phyloP scores from a whole-genome alignment of 2,113 vertebrate genomes.

The Amphiprion percula region DNA sequence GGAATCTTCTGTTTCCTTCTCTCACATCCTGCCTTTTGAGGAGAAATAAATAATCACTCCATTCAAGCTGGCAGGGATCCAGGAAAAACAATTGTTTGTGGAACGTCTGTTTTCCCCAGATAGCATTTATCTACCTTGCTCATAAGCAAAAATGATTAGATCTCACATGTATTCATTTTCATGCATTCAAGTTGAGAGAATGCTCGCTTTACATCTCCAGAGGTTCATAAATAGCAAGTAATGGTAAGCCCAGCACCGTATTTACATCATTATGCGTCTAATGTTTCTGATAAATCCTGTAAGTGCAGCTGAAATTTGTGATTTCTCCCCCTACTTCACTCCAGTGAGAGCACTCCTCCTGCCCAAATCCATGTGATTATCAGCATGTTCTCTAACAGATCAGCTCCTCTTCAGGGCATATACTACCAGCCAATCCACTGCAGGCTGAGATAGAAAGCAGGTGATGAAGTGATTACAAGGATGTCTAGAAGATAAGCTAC shows the following conservation, averaged over 20 bases:
- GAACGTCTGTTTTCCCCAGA: conserved; percentile 65
- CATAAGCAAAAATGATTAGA: conserved; percentile 30
- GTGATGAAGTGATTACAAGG: conserved; percentile 39
- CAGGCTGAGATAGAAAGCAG: conserved; percentile 26
- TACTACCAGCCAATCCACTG: conserved; percentile 2
- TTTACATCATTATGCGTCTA: conserved; percentile 20
- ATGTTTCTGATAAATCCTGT: conserved; percentile 20
- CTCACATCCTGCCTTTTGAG: conserved; percentile 66
- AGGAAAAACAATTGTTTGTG: conserved; percentile 67
- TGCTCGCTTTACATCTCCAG: conserved; percentile 16
- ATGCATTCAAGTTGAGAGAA: conserved; percentile 31
- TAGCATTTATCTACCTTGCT: conserved; percentile 61
- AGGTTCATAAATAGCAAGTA: conserved; percentile 39
- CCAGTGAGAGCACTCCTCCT: conserved; percentile 1
- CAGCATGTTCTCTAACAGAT: conserved; percentile 28
- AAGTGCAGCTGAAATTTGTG: conserved; percentile 18
- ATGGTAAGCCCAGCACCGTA: neutral
- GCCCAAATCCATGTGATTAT: conserved; percentile 29
- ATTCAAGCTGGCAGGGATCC: conserved; percentile 60
- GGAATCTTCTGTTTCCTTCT: conserved; percentile 38
- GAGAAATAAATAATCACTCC: conserved; percentile 62
- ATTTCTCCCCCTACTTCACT: conserved; percentile 10
- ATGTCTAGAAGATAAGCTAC: conserved; percentile 24
- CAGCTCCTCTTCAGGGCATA: conserved; percentile 8
- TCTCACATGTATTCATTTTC: conserved; percentile 22